Conservation (phyloP, 2,797 vertebrate species). For the Acipenser oxyrinchus region DNA sequence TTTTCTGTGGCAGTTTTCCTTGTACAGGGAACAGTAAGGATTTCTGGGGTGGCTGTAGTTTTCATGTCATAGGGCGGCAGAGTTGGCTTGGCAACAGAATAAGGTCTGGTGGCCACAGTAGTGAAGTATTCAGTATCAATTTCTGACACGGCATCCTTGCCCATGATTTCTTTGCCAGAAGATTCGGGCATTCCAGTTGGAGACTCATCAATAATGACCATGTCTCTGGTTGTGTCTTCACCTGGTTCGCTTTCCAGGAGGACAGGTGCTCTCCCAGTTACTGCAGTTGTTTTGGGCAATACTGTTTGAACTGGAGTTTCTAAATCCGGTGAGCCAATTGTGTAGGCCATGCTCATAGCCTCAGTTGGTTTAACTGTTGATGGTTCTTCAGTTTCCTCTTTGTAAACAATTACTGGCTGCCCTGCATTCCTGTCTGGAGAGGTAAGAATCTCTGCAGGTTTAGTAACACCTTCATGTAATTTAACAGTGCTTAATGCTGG, state of each 20-base stretch:
- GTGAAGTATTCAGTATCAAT: conserved; percentile 63
- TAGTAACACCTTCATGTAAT: neutral
- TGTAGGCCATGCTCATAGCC: neutral
- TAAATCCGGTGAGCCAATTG: neutral
- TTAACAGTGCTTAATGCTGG: neutral
- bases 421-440: conserved; percentile 13
- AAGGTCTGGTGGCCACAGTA: conserved; percentile 34
- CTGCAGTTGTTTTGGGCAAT: conserved; percentile 2
- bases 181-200: conserved; percentile 40
- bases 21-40: conserved; percentile 43
- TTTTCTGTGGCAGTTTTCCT: neutral
- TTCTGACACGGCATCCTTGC: conserved; percentile 41
- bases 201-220: conserved; percentile 61
- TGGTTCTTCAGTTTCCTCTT: conserved; percentile 29
- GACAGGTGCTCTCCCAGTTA: conserved; percentile 20
- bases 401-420: conserved; percentile 46
- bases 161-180: conserved; percentile 36
- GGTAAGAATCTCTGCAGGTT: neutral
- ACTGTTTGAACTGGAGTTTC: neutral
- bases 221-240: conserved; percentile 49
- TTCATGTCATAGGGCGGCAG: conserved; percentile 29
- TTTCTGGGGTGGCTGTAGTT: conserved; percentile 37
- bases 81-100: conserved; percentile 36
- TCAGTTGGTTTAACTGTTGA: neutral
- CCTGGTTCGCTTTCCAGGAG: conserved; percentile 33